These are phyloP conservation scores for Ophonus ardosiacus DNA, from an alignment of 2,888 invertebrate genomes.

Conservation along the genomic window DNA sequence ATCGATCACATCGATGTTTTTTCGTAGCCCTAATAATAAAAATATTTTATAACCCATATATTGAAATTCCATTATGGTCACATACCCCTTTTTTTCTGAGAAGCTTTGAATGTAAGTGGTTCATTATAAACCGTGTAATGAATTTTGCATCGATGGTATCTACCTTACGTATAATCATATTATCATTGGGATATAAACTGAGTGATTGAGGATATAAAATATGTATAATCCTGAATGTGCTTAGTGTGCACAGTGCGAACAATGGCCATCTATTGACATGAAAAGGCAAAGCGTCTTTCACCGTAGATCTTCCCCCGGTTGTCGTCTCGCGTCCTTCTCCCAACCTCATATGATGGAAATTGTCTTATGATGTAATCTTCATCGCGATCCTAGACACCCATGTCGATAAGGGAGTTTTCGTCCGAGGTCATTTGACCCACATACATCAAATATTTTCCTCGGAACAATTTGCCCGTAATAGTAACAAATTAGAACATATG, in stretches of 20 bases:
- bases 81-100: too few relatives aligned
- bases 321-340: background rate
- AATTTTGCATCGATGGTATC: background rate
- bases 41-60: too few relatives aligned
- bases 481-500: too few relatives aligned
- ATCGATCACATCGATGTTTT: too few relatives aligned
- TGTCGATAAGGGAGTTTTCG: background rate
- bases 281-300: slow-evolving; percentile 5
- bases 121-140: too few relatives aligned
- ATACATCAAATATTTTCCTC: background rate
- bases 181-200: background rate
- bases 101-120: too few relatives aligned
- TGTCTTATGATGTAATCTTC: slow-evolving; percentile 22
- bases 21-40: too few relatives aligned
- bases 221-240: slow-evolving; percentile 32
- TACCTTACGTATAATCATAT: background rate
- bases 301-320: background rate
- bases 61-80: too few relatives aligned
- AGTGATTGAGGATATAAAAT: slow-evolving; percentile 23
- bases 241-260: slow-evolving; percentile 8
- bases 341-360: slow-evolving; percentile 13
- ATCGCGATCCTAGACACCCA: background rate
- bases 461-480: too few relatives aligned
- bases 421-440: background rate
- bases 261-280: slow-evolving; percentile 30